These are phyloP conservation scores for Neodiprion fabricii DNA, from an alignment of 1,140 invertebrate genomes.

Conservation along the genomic window DNA sequence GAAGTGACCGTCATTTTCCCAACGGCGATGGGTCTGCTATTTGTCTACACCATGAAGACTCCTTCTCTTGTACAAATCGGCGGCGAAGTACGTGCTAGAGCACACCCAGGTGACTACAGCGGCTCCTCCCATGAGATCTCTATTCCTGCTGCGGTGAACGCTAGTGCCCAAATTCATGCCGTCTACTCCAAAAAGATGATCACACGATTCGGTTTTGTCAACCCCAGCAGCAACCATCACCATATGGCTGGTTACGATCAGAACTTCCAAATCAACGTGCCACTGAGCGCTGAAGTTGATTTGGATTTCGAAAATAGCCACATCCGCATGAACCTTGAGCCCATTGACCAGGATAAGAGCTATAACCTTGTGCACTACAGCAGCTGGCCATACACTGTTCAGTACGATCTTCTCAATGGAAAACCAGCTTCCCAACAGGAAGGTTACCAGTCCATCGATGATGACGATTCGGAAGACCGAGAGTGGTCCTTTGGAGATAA, in stretches of 20 bases:
- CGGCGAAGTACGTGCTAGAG: constrained; percentile 54
- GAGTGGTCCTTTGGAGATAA: neutral
- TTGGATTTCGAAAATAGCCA: constrained; percentile 57
- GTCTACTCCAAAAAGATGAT: constrained; percentile 61
- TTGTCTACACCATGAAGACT: constrained; percentile 65
- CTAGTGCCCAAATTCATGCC: constrained; percentile 55
- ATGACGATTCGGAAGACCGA: neutral
- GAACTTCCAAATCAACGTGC: constrained; percentile 64
- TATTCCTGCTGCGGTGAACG: constrained; percentile 38
- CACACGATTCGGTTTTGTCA: constrained; percentile 68
- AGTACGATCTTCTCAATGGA: constrained; percentile 62
- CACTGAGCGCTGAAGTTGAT: constrained; percentile 56
- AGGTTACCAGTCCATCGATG: neutral
- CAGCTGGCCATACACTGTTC: constrained; percentile 66
- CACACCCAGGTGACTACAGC: constrained; percentile 43
- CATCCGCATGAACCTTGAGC: constrained; percentile 56
- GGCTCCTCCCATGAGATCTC: constrained; percentile 28
- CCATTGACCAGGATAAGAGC: constrained; percentile 55
- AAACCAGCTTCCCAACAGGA: constrained; percentile 45
- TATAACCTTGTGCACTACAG: constrained; percentile 64
- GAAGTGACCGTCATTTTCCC: constrained; percentile 69
- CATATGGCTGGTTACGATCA: constrained; percentile 67
- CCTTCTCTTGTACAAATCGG: constrained; percentile 61
- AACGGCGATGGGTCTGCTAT: constrained; percentile 71
- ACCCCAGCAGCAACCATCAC: constrained; percentile 66